phyloP scores from a whole-genome alignment of 2,888 invertebrate species.

The Alsophila aescularia region DNA sequence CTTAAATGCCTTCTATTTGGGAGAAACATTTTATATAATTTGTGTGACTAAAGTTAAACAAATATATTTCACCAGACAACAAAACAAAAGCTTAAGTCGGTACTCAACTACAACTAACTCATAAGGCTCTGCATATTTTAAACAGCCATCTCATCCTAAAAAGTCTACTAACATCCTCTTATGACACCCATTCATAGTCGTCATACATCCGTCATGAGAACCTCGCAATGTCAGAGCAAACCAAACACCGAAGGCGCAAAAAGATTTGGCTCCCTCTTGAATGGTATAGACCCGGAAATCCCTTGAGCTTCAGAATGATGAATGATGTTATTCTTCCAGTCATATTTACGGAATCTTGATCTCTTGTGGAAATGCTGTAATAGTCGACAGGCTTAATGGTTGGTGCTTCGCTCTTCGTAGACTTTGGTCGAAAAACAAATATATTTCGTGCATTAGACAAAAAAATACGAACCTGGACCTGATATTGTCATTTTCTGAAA shows the following conservation, averaged over 20 bases:
- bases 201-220: conserved; percentile 55
- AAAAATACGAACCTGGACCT: background rate
- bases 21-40: no score
- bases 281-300: conserved; percentile 67
- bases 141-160: conserved; percentile 7
- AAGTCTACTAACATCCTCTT: conserved; percentile 43
- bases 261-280: conserved; percentile 73
- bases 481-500: no score
- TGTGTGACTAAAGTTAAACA: no score
- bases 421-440: conserved; percentile 10
- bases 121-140: no score
- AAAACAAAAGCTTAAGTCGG: no score
- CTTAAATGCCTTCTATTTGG: no score
- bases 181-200: conserved; percentile 49
- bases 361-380: conserved; percentile 50
- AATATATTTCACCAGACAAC: no score
- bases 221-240: conserved; percentile 59
- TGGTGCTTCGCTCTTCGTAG: conserved; percentile 27
- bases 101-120: no score
- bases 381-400: conserved; percentile 41
- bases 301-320: conserved; percentile 75
- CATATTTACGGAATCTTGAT: conserved; percentile 67
- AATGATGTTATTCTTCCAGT: conserved; percentile 78
- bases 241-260: conserved; percentile 60
- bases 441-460: conserved; percentile 1